Evolutionary conservation across 2,888 invertebrate species (phyloP), one percentile per base, ranked within the genome.

Genomic region (Abrostola triplasia): DNA sequence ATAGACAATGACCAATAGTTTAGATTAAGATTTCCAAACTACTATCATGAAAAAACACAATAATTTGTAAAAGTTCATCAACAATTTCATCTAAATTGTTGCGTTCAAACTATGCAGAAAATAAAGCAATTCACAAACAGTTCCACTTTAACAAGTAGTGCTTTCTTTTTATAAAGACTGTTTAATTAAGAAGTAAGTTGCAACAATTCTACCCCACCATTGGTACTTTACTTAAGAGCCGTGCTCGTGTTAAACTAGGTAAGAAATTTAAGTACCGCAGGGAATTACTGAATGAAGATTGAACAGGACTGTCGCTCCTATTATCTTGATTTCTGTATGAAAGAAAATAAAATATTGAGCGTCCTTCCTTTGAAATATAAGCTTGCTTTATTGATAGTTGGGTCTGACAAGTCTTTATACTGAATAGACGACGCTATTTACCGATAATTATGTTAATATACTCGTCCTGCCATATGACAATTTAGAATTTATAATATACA

Each of bases 181-280:
- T 47, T 40, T 52, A 52, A 52, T 52, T 52, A 40, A 52, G 52
- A 52, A 52, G 37, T 38, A 38, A 51, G 40, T 24, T 38, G 52
- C 52, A 35, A 41, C 40, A 41, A 7, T 52, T 24, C 13, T 47
- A 24, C 44, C 13, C 2, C n/a, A 24, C 40, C 24, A 40, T 52
- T 40, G 35, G 40, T 41, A 40, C 40, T 40, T 41, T 52, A 35
- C 52, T 24, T 40, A 40, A 41, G 7, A 41, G 40, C 7, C 24
- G 11, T 40, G 12, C 13, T 24, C 9, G 38, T 50, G 57, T 11
- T 9, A 60, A 57, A 60, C 42, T 42, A 49, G 53, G 48, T 65
- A 65, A 57, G 60, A 53, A 66, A 58, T 57, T 36, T 64, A 58
- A 64, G 56, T 36, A 54, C 41, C 49, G 24, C 11, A 5, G 35